Base-by-base conservation (phyloP, 2,797 vertebrate species). In the Epinephelus coioides region DNA sequence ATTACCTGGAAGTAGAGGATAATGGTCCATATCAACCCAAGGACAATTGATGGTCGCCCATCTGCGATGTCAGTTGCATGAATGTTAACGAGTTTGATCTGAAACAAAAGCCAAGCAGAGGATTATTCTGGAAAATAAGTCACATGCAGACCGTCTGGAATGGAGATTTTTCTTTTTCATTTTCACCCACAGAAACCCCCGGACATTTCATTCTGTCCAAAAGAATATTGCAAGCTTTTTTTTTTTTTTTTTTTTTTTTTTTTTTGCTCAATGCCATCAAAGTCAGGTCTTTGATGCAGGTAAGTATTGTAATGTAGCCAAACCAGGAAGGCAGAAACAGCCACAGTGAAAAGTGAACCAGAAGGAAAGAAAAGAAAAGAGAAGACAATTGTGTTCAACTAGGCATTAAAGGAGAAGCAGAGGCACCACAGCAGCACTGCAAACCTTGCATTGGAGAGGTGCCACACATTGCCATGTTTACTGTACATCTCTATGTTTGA, bases 21-120 rank as follows among this genome's bases (percentile, higher is more conserved):
- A 75, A 99, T 93, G 71, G 98, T 99, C 98, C 98, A 99, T 82
- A 99, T 93, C 90, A 99, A 94, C 23, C 98, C 98, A 6, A 99
- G 97, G 34, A 99, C 97, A 77, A 99, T 99, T 14, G 98, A 98
- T 10, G 98, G 98, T 10, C 96, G 95, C 57, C 98, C 98, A 88
- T 99, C 98, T 83, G 97, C 98, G 80, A 99, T 98, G 89, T 99
- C 98, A 15, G 98, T 99, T 73, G 97, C 97, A 83, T 99, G 99
- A 87, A 99, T 99, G 94, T 99, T 99, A 82, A 99, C 98, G 63
- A 99, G 93, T 79, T 99, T 99, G 92, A 99, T 99, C 98, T 99
- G 94, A 57, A 93, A 94, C 62, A 73, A 71, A 82, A 87, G 17
- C 47, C 43, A 67, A 68, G 34, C 3, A 60, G 49, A 74, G 6